Evolutionary conservation across 2,888 invertebrate species (phyloP), one percentile per base, ranked within the genome.

Genomic region (Temnothorax unifasciatus): DNA sequence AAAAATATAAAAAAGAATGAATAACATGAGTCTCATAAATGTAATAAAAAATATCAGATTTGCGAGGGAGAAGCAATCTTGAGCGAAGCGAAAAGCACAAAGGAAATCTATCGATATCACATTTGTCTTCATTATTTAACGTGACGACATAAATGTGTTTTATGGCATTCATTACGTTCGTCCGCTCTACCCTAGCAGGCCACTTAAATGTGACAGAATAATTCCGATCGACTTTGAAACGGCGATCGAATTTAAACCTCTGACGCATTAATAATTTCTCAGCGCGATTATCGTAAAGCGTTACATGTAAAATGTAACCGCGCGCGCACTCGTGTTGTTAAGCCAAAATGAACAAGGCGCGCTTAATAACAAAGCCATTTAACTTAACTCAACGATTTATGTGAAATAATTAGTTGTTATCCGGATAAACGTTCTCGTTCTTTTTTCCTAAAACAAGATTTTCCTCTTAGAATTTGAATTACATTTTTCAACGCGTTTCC

Each of bases 191-290:
- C 59, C 71, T 57, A 61, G 47, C 47, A 47, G 59, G 38, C 71
- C 47, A 59, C 79, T 69, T 69, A 59, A 79, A 69, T 25, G 59
- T 71, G 57, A 79, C 79, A 59, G 59, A 18, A 69, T 69, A 81
- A 81, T 81, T 81, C 59, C 47, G 69, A 69, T 81, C 71, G 59
- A 50, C 59, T 81, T 71, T 71, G 71, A 50, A 81, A 61, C 59
- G 25, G 59, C 34, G 71, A 81, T 71, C 59, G 47, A 79, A 79
- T 71, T 59, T 69, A 59, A 59, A 69, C 18, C 71, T 59, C 69
- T 13, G 44, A 18, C 47, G 59, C 69, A 47, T 81, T 69, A 81
- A 69, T 79, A 79, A 81, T 71, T 81, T 71, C 47, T 59, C 79
- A 38, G 18, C 47, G 21, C 47, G 79, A 59, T 81, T 59, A 59